Evolutionary conservation across 2,113 vertebrate species (phyloP).

Genomic region (Paradoxurus hermaphroditus): DNA sequence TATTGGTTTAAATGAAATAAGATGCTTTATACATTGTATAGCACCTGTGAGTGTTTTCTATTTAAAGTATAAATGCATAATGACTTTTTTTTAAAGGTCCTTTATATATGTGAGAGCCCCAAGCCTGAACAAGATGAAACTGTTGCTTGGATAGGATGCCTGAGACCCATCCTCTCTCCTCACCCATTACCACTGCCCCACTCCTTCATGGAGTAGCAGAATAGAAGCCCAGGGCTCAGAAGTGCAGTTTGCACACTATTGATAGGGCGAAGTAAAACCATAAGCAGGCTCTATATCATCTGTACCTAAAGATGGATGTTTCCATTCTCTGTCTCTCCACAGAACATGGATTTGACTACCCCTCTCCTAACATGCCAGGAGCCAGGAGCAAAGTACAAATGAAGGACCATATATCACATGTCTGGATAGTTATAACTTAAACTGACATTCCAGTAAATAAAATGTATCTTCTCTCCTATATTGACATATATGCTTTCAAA

Average conservation of each 20-base stretch:
- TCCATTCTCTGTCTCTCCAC: background rate
- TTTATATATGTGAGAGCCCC: background rate
- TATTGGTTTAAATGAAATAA: background rate
- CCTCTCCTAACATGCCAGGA: background rate
- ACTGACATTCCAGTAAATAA: background rate
- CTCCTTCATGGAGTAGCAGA: background rate
- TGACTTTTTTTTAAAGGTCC: fast-evolving
- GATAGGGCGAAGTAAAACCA: background rate
- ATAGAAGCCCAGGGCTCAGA: background rate
- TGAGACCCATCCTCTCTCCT: background rate
- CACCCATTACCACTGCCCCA: background rate
- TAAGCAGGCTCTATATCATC: too few species aligned
- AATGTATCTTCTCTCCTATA: background rate
- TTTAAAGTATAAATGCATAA: background rate
- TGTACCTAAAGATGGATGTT: background rate
- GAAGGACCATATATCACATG: background rate
- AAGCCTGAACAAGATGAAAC: background rate
- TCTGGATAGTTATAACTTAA: background rate
- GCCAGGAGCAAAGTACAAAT: background rate
- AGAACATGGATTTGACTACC: background rate
- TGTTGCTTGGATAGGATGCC: background rate
- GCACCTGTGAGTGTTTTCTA: background rate
- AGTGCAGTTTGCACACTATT: background rate
- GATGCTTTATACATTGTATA: too few species aligned
- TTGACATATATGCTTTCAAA: background rate